A percentile compares a stretch with the other conserved stretches of the same genome.
phyloP scores from a whole-genome alignment of 2,113 vertebrate genomes.

The Microcebus lehilahytsara region DNA sequence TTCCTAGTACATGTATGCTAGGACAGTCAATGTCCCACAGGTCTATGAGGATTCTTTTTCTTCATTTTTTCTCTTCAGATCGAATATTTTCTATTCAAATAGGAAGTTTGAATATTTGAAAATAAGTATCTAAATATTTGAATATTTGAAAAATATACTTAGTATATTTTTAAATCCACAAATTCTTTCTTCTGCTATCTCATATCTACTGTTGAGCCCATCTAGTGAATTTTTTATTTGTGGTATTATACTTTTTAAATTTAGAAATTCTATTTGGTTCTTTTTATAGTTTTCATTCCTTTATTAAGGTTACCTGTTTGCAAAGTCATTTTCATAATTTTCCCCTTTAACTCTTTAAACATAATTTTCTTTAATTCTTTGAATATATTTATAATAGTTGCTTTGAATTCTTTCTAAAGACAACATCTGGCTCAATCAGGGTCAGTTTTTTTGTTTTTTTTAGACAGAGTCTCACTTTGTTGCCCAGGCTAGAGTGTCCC shows the following conservation, averaged over 20 bases:
- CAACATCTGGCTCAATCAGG: neutral
- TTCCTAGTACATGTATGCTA: neutral
- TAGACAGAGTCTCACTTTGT: no score
- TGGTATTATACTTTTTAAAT: neutral
- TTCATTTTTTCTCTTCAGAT: neutral
- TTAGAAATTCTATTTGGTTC: neutral
- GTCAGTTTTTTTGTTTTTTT: neutral
- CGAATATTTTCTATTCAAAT: neutral
- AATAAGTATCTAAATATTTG: no score
- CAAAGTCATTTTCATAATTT: neutral
- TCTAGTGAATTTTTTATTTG: neutral
- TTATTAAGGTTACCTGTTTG: neutral
- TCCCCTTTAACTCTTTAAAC: neutral
- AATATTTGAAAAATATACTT: neutral
- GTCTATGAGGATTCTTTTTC: neutral
- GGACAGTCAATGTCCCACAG: no score
- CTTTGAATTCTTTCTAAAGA: neutral
- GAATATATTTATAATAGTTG: neutral
- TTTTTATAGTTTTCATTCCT: neutral
- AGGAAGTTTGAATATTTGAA: no score
- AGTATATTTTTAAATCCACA: neutral
- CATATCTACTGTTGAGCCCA: neutral
- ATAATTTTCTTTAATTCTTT: neutral
- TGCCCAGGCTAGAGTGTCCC: no score
- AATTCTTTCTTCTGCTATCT: neutral